These are phyloP conservation scores for Vulpes lagopus DNA, from an alignment of 2,113 vertebrate species.

Conservation along the genomic window DNA sequence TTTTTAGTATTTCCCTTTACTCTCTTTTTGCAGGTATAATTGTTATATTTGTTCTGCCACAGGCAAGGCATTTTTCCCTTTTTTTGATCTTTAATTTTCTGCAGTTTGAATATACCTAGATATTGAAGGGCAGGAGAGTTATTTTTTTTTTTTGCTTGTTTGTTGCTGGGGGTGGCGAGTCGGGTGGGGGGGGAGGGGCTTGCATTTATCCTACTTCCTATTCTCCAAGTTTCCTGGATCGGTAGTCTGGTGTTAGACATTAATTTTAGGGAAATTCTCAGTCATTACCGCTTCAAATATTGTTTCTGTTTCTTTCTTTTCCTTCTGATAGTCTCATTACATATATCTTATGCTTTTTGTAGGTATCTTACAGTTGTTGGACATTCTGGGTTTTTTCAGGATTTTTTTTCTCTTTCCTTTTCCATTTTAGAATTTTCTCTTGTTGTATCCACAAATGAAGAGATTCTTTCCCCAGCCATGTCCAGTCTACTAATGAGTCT, in stretches of 20 bases:
- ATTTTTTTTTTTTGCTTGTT: neutral
- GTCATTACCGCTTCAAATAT: neutral
- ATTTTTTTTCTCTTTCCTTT: neutral
- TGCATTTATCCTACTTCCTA: neutral
- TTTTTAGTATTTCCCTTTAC: neutral
- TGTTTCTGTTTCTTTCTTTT: neutral
- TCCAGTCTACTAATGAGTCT: neutral
- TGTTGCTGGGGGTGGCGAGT: neutral
- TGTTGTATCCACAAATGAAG: too few relatives aligned
- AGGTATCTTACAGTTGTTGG: neutral
- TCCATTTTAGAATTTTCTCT: neutral
- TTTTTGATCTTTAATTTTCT: neutral
- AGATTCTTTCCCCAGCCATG: neutral
- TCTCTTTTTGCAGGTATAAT: neutral
- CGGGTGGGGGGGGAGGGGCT: too few relatives aligned
- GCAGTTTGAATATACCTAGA: neutral
- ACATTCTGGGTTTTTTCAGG: neutral
- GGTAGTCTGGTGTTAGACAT: neutral
- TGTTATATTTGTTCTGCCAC: neutral
- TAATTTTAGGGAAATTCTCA: neutral
- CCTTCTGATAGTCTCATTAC: neutral
- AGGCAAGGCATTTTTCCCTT: neutral
- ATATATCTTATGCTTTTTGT: neutral
- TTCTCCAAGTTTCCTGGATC: neutral
- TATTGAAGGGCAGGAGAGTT: neutral